These are phyloP conservation scores for Phasianus colchicus DNA, from an alignment of 2,113 vertebrate genomes.

Conservation along the genomic window DNA sequence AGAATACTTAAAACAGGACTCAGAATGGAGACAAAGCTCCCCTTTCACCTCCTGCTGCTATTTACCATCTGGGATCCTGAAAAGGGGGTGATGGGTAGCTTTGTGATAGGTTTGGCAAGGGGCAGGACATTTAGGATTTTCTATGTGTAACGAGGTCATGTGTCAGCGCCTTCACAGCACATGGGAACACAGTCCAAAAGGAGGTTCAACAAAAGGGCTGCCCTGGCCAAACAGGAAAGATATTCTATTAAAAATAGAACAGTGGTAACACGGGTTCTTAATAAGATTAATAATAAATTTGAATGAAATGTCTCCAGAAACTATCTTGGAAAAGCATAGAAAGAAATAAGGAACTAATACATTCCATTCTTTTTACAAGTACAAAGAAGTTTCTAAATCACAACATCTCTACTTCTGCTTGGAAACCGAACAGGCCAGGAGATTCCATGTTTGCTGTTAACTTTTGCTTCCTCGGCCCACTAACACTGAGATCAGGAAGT, in stretches of 20 bases:
- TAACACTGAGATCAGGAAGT: background rate
- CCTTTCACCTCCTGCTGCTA: constrained; percentile 75
- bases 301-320: background rate
- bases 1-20: constrained; percentile 74
- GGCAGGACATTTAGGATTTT: constrained; percentile 74
- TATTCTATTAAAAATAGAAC: constrained; percentile 50
- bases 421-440: background rate
- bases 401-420: background rate
- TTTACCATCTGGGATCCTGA: constrained; percentile 80
- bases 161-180: constrained; percentile 81
- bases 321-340: background rate
- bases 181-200: constrained; percentile 76
- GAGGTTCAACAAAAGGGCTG: constrained; percentile 74
- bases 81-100: constrained; percentile 74
- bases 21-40: constrained; percentile 73
- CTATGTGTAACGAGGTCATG: constrained; percentile 82
- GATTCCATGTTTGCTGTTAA: background rate
- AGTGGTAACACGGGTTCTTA: background rate
- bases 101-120: constrained; percentile 72
- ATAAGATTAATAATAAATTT: background rate
- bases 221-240: constrained; percentile 78
- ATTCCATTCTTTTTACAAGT: background rate
- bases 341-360: background rate
- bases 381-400: background rate
- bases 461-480: background rate